Evolutionary conservation across 2,888 invertebrate species (phyloP).

Genomic region (Molanna angustata): DNA sequence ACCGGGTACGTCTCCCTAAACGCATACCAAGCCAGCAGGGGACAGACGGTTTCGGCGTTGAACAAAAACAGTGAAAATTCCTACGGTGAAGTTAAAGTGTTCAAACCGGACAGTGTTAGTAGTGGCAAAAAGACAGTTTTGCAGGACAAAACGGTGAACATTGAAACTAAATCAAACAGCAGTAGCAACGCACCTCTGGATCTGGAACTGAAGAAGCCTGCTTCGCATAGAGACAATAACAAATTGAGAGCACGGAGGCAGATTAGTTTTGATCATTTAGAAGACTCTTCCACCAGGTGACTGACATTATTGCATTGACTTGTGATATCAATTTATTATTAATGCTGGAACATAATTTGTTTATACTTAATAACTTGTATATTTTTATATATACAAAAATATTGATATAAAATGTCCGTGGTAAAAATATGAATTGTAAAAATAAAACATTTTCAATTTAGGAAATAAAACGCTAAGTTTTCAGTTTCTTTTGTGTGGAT

Average conservation of each 20-base stretch:
- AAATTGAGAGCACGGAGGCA: constrained; percentile 57
- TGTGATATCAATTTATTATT: no score
- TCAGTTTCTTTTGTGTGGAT: no score
- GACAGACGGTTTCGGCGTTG: background rate
- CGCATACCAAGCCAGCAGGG: constrained; percentile 44
- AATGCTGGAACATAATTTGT: no score
- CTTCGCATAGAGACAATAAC: constrained; percentile 48
- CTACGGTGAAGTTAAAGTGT: constrained; percentile 35
- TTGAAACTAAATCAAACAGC: constrained; percentile 42
- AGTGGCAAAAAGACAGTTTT: constrained; percentile 47
- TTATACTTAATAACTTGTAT: no score
- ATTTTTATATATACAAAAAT: no score
- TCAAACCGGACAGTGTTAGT: constrained; percentile 43
- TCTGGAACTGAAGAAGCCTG: constrained; percentile 43
- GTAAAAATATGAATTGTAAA: no score
- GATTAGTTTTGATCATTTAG: constrained; percentile 59
- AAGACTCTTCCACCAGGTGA: constrained; percentile 50
- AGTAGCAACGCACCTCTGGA: constrained; percentile 44
- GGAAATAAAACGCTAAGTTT: no score
- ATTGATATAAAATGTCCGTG: no score
- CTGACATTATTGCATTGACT: no score
- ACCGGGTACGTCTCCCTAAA: constrained; percentile 54
- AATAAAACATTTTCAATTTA: no score
- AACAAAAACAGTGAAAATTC: constrained; percentile 51
- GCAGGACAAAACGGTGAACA: constrained; percentile 51